These are phyloP conservation scores for Scomber scombrus DNA, from an alignment of 2,113 vertebrate species.

Conservation along the genomic window DNA sequence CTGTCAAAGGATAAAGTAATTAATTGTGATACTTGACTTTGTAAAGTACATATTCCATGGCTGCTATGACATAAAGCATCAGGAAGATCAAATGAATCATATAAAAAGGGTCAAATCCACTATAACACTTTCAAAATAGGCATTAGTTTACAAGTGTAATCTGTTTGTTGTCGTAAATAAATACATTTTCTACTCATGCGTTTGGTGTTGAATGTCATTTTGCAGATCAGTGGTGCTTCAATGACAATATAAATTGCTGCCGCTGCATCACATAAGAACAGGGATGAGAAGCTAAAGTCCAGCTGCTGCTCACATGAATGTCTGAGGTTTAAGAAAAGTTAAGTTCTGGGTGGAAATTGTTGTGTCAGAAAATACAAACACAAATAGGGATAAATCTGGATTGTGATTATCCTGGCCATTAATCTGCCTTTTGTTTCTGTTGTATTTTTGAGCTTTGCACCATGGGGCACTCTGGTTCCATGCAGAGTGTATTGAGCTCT, in stretches of 20 bases:
- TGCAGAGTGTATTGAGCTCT: slow-evolving; percentile 49
- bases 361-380: slow-evolving; percentile 61
- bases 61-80: too few relatives aligned
- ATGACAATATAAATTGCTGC: slow-evolving; percentile 29
- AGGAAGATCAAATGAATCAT: too few relatives aligned
- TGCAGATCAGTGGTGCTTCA: slow-evolving; percentile 35
- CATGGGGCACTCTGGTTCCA: slow-evolving; percentile 33
- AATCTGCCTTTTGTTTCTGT: slow-evolving; percentile 77
- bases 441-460: slow-evolving; percentile 50
- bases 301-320: slow-evolving; percentile 33
- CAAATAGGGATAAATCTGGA: slow-evolving; percentile 63
- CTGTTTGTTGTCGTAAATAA: neutral
- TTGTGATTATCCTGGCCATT: slow-evolving; percentile 67
- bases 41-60: neutral
- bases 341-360: slow-evolving; percentile 42
- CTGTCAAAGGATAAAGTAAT: neutral
- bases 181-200: neutral
- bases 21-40: too few relatives aligned
- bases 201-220: slow-evolving; percentile 13
- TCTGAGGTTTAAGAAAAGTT: slow-evolving; percentile 52
- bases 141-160: too few relatives aligned
- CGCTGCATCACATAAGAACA: slow-evolving; percentile 25
- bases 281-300: neutral
- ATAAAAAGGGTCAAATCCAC: too few relatives aligned
- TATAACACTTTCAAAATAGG: too few relatives aligned